Base-by-base conservation (phyloP, 2,113 vertebrate species). In the Gorsachius goisagi region DNA sequence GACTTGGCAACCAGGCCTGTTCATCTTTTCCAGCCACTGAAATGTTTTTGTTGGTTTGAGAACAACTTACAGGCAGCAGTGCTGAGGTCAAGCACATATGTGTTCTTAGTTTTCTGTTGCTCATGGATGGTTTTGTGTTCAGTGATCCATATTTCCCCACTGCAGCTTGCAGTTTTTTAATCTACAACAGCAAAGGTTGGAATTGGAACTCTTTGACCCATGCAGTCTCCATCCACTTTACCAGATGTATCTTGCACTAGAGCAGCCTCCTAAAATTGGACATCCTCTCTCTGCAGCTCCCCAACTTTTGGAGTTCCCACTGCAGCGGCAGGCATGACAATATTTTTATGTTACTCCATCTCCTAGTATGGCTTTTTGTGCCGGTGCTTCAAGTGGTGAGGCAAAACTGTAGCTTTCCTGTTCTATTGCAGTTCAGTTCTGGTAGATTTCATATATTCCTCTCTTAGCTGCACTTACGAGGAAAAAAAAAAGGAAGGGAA, bases 21-120 rank as follows among this genome's bases (percentile, higher is more conserved):
- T 97, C 96, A 97, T 95, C 97, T 97, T 97, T 97, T 97, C 97
- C 96, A 97, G 91, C 89, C 90, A 82, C 92, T 62, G 78, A 74
- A 77, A 81, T 94, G 72, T 82, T 96, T 95, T 86, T 94, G 82
- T 90, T 94, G 88, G 94, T 94, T 89, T 92, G 47, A 78, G 73
- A 94, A 74, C 72, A 88, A 93, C 94, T 93, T 35, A 41, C 74
- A 95, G 93, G 85, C 91, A 80, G 91, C 93, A 93, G 88, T 56
- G 81, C 88, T 95, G 85, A 95, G 90, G 90, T 77, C 91, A 89
- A 80, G 69, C 78, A 95, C 90, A 50, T 85, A 62, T 12, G 72
- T 85, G 66, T 64, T 81, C 49, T 82, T 49, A 58, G 75, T 78
- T 86, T 93, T 63, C 73, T 90, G 67, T 37, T 80, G 85, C 77